Evolutionary conservation across 2,797 vertebrate genomes (phyloP), one percentile per base, ranked within the genome.

Genomic region (Xenopus petersii): DNA sequence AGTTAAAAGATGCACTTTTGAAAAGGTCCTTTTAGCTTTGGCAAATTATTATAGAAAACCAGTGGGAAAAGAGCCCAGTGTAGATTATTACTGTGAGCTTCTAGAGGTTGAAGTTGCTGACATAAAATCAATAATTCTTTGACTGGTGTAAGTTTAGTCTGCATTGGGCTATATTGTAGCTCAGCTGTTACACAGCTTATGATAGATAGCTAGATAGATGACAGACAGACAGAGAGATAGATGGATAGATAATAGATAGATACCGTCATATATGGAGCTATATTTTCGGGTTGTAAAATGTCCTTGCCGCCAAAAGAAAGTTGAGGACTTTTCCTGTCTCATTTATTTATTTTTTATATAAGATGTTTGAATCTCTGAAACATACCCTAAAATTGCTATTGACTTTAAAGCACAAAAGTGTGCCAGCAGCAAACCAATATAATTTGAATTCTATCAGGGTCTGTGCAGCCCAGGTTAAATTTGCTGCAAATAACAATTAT

Each of bases 71-170:
- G 9, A 16, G 36, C 36, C 49, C 49, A 16, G 11, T 17, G 30
- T 12, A 16, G 33, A 73, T 56, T 64, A 65, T 56, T 64, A 54
- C 12, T 47, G 2, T 36, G 33, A 33, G 61, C 33, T 64, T 4
- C 21, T 42, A 42, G 36, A 51, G 54, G 33, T 16, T 61, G 54
- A 10, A 36, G 47, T 64, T 63, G 54, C 30, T 12, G 48, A 59
- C 54, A 59, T 5, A 59, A 60, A 67, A 67, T 67, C 64, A 67
- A 73, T 66, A 59, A 48, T 30, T 60, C 62, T 59, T 12, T 8
- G 30, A 5, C n/a, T 5, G 24, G 2, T 2, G 1, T 48, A 16
- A 13, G 42, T 26, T 63, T 55, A 63, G 24, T 54, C 51, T 66
- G 36, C 13, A 8, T 67, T 73, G 36, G 60, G 33, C 54, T 46